These are phyloP conservation scores for Serinus canaria DNA, from an alignment of 2,113 vertebrate genomes.

Conservation along the genomic window DNA sequence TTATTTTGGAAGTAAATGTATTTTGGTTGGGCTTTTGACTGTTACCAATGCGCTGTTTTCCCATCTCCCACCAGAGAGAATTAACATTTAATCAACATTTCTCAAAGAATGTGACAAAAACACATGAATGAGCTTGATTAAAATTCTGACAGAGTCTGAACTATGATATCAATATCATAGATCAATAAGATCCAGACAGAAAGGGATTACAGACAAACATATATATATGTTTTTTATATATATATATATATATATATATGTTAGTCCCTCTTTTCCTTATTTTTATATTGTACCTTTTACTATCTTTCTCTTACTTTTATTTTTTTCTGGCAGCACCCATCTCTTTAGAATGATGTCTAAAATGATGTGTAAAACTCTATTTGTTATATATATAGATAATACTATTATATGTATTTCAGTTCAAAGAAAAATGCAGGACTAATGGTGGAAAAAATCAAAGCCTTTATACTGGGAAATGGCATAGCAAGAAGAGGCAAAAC, in stretches of 20 bases:
- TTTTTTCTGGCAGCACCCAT: background rate
- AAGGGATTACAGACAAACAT: background rate
- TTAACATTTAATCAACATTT: background rate
- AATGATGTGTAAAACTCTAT: background rate
- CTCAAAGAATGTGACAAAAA: background rate
- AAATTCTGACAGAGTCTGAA: background rate
- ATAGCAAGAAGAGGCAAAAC: background rate
- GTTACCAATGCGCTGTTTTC: background rate
- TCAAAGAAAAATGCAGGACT: background rate
- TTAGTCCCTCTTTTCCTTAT: background rate
- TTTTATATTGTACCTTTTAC: background rate
- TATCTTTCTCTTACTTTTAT: background rate
- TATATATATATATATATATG: too few species aligned
- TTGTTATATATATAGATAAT: background rate
- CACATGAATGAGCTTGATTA: background rate
- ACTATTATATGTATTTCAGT: background rate
- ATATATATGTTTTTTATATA: background rate
- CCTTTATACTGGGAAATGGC: background rate
- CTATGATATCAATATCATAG: background rate
- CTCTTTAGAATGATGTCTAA: background rate
- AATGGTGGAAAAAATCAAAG: background rate
- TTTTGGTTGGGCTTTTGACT: background rate
- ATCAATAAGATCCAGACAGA: background rate
- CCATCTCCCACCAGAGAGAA: background rate
- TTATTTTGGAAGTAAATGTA: background rate